A percentile compares a stretch with the other conserved stretches of the same genome.
Evolutionary conservation across 2,888 invertebrate genomes (phyloP).

Genomic region (Nomada flava): DNA sequence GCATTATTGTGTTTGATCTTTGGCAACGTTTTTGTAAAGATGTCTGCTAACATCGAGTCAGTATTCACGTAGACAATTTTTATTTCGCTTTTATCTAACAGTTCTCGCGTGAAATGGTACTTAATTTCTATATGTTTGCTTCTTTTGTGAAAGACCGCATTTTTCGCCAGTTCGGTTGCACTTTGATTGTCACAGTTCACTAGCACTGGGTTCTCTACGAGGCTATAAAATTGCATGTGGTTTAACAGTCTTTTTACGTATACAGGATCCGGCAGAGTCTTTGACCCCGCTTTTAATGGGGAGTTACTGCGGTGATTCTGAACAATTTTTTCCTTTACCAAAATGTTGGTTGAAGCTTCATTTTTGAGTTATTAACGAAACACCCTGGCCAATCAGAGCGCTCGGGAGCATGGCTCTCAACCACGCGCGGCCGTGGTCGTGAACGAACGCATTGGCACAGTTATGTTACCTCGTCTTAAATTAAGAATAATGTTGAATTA

Average conservation of each 20-base stretch:
- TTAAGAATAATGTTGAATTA: no score
- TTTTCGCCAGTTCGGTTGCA: not conserved
- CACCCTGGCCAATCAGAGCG: no score
- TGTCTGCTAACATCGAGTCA: not conserved
- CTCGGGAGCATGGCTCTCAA: no score
- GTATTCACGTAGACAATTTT: not conserved
- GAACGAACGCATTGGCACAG: no score
- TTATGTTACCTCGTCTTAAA: no score
- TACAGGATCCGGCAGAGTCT: no score
- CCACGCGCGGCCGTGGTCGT: no score
- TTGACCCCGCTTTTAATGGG: no score
- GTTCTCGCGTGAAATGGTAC: not conserved
- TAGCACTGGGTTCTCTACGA: not conserved
- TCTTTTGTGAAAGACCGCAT: not conserved
- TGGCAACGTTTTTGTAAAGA: not conserved
- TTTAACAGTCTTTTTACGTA: not conserved
- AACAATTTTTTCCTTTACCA: no score
- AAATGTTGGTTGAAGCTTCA: no score
- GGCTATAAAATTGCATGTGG: constrained; percentile 7
- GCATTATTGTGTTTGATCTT: not conserved
- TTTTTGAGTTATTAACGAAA: no score
- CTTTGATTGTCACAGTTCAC: constrained; percentile 8
- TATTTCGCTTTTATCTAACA: not conserved
- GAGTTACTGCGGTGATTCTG: no score
- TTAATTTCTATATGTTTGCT: constrained; percentile 5